A percentile compares a stretch with the other conserved stretches of the same genome.
phyloP scores from a whole-genome alignment of 2,888 invertebrate genomes.

The Ormyrus labotus region DNA sequence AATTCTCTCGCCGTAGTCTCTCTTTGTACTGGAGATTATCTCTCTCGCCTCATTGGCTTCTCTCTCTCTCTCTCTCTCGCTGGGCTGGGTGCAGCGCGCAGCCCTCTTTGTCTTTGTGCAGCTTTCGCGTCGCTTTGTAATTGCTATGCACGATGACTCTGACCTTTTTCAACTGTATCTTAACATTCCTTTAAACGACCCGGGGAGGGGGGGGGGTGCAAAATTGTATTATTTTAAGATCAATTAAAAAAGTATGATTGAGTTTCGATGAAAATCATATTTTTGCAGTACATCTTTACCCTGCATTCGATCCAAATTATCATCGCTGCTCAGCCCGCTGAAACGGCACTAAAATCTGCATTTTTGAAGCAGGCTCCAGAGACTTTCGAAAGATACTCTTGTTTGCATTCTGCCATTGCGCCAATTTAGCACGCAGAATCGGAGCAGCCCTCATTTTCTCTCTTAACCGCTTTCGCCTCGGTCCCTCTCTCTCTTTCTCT shows the following conservation, averaged over 20 bases:
- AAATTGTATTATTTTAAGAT: too few species aligned
- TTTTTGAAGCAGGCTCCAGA: too few species aligned
- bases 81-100: too few species aligned
- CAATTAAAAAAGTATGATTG: too few species aligned
- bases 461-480: slow-evolving; percentile 1
- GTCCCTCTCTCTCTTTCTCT: background rate
- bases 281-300: too few species aligned
- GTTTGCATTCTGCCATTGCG: background rate
- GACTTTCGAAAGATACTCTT: too few species aligned
- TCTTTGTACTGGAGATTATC: slow-evolving; percentile 8
- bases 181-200: slow-evolving; percentile 13
- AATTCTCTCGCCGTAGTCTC: slow-evolving; percentile 11
- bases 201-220: too few species aligned
- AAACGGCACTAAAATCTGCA: too few species aligned
- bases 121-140: background rate
- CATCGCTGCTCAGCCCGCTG: too few species aligned
- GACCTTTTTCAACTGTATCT: background rate
- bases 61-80: background rate
- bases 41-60: slow-evolving; percentile 30
- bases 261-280: too few species aligned
- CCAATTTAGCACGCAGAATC: slow-evolving; percentile 11
- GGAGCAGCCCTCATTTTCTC: slow-evolving; percentile 43
- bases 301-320: too few species aligned
- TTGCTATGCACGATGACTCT: too few species aligned
- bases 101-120: background rate